Conservation (phyloP, 2,113 vertebrate genomes). For the Lynx canadensis region DNA sequence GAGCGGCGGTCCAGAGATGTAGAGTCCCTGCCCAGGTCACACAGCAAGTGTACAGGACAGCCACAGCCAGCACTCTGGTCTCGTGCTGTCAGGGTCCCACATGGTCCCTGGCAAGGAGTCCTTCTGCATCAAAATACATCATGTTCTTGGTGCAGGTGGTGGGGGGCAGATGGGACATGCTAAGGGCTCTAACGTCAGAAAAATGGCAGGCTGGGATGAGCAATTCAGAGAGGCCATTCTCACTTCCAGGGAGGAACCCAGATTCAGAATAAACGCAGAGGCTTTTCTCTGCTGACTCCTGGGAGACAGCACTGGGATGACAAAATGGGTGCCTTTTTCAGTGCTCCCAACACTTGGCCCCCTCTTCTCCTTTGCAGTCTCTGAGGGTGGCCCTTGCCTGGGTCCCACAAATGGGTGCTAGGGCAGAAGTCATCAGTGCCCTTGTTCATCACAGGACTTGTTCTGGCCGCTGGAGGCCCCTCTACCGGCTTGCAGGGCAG, state of each 20-base stretch:
- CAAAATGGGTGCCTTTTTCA: rapidly evolving
- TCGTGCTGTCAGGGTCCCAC: not conserved
- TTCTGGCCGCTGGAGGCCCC: not conserved
- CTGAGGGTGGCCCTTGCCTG: not conserved
- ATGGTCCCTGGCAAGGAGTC: not conserved
- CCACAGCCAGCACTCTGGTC: not conserved
- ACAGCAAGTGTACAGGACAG: not conserved
- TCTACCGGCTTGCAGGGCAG: not conserved
- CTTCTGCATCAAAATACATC: not conserved
- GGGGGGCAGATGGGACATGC: not conserved
- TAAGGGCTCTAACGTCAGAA: not conserved
- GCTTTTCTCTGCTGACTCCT: not conserved
- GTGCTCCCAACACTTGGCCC: not conserved
- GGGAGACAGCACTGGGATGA: not conserved
- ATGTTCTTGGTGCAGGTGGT: not conserved
- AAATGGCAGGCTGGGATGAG: not conserved
- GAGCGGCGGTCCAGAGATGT: not conserved
- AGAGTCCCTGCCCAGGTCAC: not conserved
- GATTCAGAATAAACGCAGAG: not conserved
- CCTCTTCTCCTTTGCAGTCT: not conserved
- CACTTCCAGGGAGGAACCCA: not conserved
- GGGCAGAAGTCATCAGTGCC: not conserved
- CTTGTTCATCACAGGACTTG: not conserved
- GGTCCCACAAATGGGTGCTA: not conserved
- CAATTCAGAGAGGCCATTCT: not conserved